Conservation (phyloP, 2,797 vertebrate genomes). For the Melanotaenia nigrans region DNA sequence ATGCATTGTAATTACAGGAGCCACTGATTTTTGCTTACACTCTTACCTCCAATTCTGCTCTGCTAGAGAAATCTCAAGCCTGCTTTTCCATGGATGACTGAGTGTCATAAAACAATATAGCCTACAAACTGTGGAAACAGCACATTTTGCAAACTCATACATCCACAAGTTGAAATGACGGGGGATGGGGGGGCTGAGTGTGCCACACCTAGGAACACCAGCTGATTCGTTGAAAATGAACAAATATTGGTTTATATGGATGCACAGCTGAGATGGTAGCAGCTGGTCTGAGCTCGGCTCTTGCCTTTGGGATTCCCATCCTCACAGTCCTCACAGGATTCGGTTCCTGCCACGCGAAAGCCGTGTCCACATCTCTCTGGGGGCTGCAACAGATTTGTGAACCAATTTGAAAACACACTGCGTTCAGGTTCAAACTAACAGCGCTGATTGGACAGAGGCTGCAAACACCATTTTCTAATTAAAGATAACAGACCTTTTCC, state of each 20-base stretch:
- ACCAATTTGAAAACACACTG: conserved; percentile 44
- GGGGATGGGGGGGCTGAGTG: not conserved
- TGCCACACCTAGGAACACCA: conserved; percentile 27
- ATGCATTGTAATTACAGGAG: conserved; percentile 59
- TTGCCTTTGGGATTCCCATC: not conserved
- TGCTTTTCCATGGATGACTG: conserved; percentile 4
- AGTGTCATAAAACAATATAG: not conserved
- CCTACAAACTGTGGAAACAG: conserved; percentile 7
- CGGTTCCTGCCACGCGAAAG: conserved; percentile 4
- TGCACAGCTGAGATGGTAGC: conserved; percentile 47
- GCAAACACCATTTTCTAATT: conserved; percentile 39
- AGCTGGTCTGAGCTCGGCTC: conserved; percentile 47
- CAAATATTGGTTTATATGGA: conserved; percentile 29
- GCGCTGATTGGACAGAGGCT: conserved; percentile 45
- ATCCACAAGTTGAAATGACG: conserved; percentile 3
- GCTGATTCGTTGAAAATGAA: conserved; percentile 21
- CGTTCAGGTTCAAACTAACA: conserved; percentile 38
- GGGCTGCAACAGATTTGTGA: conserved; percentile 62
- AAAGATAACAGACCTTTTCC: conserved; percentile 1
- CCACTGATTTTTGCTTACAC: conserved; percentile 45
- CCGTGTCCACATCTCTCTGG: conserved; percentile 46
- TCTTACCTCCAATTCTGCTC: conserved; percentile 21
- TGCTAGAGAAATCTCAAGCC: conserved; percentile 30
- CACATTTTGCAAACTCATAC: conserved; percentile 19
- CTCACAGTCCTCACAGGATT: conserved; percentile 22